phyloP scores from a whole-genome alignment of 2,888 invertebrate species.

The Ochropleura plecta region DNA sequence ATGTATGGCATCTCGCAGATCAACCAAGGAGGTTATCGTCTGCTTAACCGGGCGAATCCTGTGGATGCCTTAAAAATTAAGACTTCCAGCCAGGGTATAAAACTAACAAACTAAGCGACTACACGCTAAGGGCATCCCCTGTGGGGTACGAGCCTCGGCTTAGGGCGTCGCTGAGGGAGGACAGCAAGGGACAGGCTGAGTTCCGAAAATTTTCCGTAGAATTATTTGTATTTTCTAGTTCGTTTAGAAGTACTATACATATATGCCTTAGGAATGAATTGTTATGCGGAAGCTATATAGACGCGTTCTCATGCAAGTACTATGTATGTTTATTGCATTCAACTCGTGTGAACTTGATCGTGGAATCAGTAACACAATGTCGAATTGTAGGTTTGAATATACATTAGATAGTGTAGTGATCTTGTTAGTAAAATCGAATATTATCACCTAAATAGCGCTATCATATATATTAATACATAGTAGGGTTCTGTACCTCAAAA shows the following conservation, averaged over 20 bases:
- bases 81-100: no score
- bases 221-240: neutral
- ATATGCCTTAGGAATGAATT: slow-evolving; percentile 5
- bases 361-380: neutral
- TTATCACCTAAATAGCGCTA: neutral
- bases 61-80: no score
- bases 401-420: neutral
- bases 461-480: no score
- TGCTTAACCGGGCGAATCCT: no score
- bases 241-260: neutral
- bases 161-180: no score
- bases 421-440: neutral
- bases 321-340: slow-evolving; percentile 12
- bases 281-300: slow-evolving; percentile 6
- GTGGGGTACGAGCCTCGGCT: no score
- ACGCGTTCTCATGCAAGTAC: slow-evolving; percentile 13
- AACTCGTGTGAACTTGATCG: slow-evolving; percentile 30
- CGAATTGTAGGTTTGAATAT: neutral
- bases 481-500: no score
- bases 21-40: no score
- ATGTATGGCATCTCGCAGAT: no score
- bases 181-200: no score
- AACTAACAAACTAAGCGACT: no score
- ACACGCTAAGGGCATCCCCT: no score
- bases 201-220: neutral